Percentiles rank a stretch among this genome's conserved stretches.
These are phyloP conservation scores for Gasterosteus aculeatus DNA, from an alignment of 2,113 vertebrate genomes.

Conservation along the genomic window DNA sequence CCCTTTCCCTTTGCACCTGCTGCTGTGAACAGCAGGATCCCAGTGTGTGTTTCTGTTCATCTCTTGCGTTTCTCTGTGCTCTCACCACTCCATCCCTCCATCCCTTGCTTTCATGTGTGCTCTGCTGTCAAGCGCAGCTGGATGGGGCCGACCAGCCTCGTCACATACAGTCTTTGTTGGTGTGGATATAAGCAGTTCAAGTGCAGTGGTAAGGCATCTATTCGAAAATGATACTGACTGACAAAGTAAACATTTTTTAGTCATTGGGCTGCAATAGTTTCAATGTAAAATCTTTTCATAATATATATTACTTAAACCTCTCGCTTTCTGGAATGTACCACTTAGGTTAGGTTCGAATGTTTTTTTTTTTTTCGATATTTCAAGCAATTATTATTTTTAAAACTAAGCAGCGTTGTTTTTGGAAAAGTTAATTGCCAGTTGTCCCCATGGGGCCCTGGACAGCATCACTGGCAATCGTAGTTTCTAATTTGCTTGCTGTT, in stretches of 20 bases:
- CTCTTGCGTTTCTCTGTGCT: conserved; percentile 56
- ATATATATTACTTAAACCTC: background rate
- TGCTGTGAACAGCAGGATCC: conserved; percentile 81
- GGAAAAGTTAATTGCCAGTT: background rate
- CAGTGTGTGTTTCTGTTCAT: conserved; percentile 74
- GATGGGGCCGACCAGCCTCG: conserved; percentile 67
- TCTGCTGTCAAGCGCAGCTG: conserved; percentile 78
- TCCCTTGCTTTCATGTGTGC: conserved; percentile 77
- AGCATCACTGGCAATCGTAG: background rate
- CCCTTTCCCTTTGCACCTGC: conserved; percentile 73
- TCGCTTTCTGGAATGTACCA: background rate
- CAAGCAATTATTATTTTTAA: background rate
- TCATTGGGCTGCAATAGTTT: background rate
- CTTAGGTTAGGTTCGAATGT: background rate
- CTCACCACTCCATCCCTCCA: conserved; percentile 64
- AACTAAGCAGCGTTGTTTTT: background rate
- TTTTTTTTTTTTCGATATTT: background rate
- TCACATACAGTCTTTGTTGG: conserved; percentile 70
- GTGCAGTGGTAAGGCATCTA: conserved; percentile 4
- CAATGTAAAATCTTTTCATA: background rate
- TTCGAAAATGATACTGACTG: background rate
- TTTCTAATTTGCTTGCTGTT: background rate
- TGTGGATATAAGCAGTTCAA: conserved; percentile 50
- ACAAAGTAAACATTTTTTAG: background rate
- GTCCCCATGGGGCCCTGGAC: background rate